A percentile compares a stretch with the other conserved stretches of the same genome.
These are phyloP conservation scores for Diaprepes abbreviatus DNA, from an alignment of 2,888 invertebrate species.

Conservation along the genomic window DNA sequence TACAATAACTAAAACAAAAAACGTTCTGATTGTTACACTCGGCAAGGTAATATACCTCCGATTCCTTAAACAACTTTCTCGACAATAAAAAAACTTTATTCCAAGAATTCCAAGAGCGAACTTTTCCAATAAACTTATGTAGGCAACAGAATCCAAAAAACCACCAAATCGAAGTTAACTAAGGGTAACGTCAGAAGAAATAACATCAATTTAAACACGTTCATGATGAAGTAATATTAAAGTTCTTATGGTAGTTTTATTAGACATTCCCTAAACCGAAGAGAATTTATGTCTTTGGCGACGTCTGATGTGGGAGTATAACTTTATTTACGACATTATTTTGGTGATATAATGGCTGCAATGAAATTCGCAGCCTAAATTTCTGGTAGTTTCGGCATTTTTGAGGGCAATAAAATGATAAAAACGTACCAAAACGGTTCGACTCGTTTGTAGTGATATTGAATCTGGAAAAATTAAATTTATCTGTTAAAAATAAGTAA, in stretches of 20 bases:
- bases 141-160: too few relatives aligned
- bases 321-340: slow-evolving; percentile 24
- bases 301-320: slow-evolving; percentile 10
- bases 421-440: background rate
- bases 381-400: background rate
- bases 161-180: background rate
- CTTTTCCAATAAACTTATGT: too few relatives aligned
- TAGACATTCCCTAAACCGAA: slow-evolving; percentile 10
- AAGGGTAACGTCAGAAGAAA: background rate
- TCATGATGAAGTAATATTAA: slow-evolving; percentile 16
- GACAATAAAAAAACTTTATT: too few relatives aligned
- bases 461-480: too few relatives aligned
- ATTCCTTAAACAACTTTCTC: too few relatives aligned
- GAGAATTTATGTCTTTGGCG: slow-evolving; percentile 7
- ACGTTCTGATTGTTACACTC: too few relatives aligned
- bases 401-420: background rate
- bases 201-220: slow-evolving; percentile 8
- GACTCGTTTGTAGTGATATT: too few relatives aligned
- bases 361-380: slow-evolving; percentile 15
- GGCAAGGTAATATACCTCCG: too few relatives aligned
- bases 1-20: too few relatives aligned
- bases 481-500: too few relatives aligned
- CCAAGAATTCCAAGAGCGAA: too few relatives aligned
- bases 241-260: slow-evolving; percentile 11
- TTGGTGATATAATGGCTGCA: slow-evolving; percentile 10